A percentile compares a stretch with the other conserved stretches of the same genome.
Evolutionary conservation across 2,888 invertebrate species (phyloP).

Genomic region (Odontocerum albicorne): DNA sequence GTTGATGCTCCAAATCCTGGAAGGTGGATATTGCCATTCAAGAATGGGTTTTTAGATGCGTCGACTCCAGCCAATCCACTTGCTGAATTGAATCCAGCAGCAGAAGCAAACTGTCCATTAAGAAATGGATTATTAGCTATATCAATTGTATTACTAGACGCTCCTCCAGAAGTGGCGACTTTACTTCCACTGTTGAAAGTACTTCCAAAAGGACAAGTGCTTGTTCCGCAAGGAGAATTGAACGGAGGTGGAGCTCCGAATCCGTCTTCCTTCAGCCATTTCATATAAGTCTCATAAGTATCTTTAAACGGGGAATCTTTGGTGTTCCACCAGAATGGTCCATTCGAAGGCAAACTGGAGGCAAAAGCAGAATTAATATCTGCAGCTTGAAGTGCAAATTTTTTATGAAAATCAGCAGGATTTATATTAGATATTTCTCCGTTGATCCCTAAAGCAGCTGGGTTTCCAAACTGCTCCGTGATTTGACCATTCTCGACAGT

Average conservation of each 20-base stretch:
- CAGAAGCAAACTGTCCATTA: conserved; percentile 39
- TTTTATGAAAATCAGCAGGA: conserved; percentile 45
- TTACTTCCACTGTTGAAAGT: conserved; percentile 14
- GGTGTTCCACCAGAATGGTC: conserved; percentile 64
- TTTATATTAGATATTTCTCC: conserved; percentile 43
- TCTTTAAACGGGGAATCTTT: conserved; percentile 60
- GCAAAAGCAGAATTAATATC: conserved; percentile 44
- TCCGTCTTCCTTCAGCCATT: conserved; percentile 42
- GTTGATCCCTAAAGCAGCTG: conserved; percentile 46
- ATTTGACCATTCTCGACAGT: conserved; percentile 54
- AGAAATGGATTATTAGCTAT: conserved; percentile 44
- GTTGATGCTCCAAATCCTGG: conserved; percentile 17
- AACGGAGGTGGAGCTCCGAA: conserved; percentile 37
- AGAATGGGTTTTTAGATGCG: conserved; percentile 45
- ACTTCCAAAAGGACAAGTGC: conserved; percentile 26
- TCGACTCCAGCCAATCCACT: conserved; percentile 37
- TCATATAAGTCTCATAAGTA: conserved; percentile 45
- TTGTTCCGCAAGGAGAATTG: conserved; percentile 33
- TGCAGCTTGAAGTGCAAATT: conserved; percentile 46
- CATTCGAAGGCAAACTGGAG: conserved; percentile 44
- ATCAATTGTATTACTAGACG: conserved; percentile 37
- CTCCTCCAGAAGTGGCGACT: conserved; percentile 14
- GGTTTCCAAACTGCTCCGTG: conserved; percentile 49
- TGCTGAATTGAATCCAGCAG: conserved; percentile 21
- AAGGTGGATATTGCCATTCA: conserved; percentile 43